Conservation (phyloP, 1,140 invertebrate species). For the Bombus superbus region DNA sequence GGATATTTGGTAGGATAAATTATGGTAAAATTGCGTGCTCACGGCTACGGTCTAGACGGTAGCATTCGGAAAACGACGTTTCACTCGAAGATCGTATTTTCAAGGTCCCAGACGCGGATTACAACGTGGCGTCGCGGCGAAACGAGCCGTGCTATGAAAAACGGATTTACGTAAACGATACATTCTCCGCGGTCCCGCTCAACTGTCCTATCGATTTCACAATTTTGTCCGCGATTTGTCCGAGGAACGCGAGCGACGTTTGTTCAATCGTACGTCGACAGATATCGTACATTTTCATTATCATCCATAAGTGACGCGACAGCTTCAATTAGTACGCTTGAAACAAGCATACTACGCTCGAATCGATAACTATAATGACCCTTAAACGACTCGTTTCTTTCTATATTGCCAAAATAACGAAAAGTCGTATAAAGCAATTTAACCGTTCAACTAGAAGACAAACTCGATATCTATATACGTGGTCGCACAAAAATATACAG, state of each 20-base stretch:
- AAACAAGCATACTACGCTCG: too few relatives aligned
- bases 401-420: too few relatives aligned
- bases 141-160: conserved; percentile 54
- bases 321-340: too few relatives aligned
- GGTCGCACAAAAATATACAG: too few relatives aligned
- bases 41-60: conserved; percentile 47
- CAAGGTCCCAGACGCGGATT: conserved; percentile 40
- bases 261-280: background rate
- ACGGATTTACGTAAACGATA: conserved; percentile 48
- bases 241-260: background rate
- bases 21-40: conserved; percentile 31
- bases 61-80: conserved; percentile 25
- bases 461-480: too few relatives aligned
- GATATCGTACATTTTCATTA: background rate
- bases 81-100: conserved; percentile 44
- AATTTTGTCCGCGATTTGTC: background rate
- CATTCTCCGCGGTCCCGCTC: too few relatives aligned
- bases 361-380: too few relatives aligned
- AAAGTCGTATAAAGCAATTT: too few relatives aligned
- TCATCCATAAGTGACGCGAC: background rate
- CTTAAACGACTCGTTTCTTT: too few relatives aligned
- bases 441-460: too few relatives aligned
- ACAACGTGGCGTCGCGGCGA: background rate
- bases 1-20: background rate
- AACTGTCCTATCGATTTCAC: too few relatives aligned